Conservation (phyloP, 2,113 vertebrate species). For the Chloebia gouldiae region DNA sequence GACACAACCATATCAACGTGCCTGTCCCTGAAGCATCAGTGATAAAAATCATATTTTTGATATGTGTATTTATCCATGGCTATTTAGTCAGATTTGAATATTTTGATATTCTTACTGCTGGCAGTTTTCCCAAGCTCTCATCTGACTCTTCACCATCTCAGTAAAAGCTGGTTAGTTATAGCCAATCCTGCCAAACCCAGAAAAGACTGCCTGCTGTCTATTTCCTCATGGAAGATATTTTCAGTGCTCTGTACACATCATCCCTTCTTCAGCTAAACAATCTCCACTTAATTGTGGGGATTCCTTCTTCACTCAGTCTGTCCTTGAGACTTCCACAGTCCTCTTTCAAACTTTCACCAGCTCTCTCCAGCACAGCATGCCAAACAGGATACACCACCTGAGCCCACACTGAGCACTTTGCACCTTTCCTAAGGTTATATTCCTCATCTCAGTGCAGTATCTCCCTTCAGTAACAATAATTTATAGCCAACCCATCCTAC, state of each 20-base stretch:
- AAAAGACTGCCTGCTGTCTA: background rate
- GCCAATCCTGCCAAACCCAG: background rate
- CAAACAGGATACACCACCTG: background rate
- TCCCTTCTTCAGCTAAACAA: background rate
- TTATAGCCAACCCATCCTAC: background rate
- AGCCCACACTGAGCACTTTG: fast-evolving
- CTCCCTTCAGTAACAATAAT: background rate
- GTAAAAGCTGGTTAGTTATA: background rate
- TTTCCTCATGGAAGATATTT: background rate
- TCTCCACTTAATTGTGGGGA: background rate
- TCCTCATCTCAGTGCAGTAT: background rate
- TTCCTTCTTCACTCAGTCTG: background rate
- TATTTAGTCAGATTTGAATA: background rate
- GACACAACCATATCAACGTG: background rate
- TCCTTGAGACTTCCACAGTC: background rate
- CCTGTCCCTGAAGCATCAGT: background rate
- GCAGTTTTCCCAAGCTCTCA: background rate
- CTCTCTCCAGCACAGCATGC: background rate
- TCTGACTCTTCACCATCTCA: fast-evolving
- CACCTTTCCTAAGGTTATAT: background rate
- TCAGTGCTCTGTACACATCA: fast-evolving
- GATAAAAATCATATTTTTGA: background rate
- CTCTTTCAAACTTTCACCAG: background rate
- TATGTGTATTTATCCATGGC: background rate
- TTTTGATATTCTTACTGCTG: background rate